These are phyloP conservation scores for Limulus polyphemus DNA, from an alignment of 2,888 invertebrate genomes.

Conservation along the genomic window DNA sequence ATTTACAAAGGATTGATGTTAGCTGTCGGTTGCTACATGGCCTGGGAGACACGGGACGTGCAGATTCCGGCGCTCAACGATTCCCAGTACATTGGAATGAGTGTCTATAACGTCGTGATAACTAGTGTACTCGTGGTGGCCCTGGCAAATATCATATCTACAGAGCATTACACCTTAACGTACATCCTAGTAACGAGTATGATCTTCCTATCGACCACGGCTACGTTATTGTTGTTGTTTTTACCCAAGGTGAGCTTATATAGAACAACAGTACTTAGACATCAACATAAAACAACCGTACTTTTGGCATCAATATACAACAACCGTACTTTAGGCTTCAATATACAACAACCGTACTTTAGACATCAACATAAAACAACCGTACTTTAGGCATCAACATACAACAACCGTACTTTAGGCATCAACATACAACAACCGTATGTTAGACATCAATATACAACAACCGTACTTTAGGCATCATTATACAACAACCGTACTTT, in stretches of 20 bases:
- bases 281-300: neutral
- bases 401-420: no score
- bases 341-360: no score
- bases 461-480: no score
- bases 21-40: conserved; percentile 85
- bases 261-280: neutral
- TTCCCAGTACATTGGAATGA: conserved; percentile 84
- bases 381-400: no score
- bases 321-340: no score
- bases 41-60: conserved; percentile 84
- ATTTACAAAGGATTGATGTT: conserved; percentile 78
- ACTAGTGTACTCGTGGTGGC: conserved; percentile 75
- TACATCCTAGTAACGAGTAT: conserved; percentile 69
- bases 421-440: no score
- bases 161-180: conserved; percentile 63
- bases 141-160: conserved; percentile 66
- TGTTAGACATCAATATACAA: no score
- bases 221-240: conserved; percentile 71
- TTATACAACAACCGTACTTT: no score
- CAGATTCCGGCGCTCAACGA: conserved; percentile 85
- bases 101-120: conserved; percentile 81
- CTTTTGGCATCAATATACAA: neutral
- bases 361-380: no score
- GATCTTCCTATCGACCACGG: conserved; percentile 72
- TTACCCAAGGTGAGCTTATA: conserved; percentile 54